phyloP scores from a whole-genome alignment of 2,797 vertebrate genomes.

The Microtus obscurus region DNA sequence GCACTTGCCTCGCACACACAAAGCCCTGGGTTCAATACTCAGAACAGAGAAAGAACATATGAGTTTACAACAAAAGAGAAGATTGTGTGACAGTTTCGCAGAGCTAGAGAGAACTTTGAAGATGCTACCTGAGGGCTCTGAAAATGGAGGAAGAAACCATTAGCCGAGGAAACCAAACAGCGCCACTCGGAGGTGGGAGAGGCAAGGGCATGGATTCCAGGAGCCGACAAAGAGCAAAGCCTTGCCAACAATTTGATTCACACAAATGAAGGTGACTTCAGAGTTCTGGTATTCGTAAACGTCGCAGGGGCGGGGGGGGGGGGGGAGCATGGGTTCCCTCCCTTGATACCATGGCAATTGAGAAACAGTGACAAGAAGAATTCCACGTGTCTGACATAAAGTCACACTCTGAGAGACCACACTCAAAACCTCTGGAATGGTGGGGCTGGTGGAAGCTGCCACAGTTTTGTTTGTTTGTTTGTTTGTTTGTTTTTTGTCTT shows the following conservation, averaged over 20 bases:
- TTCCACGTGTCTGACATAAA: background rate
- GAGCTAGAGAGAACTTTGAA: background rate
- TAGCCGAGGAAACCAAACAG: background rate
- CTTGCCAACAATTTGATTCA: background rate
- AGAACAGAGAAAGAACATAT: background rate
- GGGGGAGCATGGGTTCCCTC: background rate
- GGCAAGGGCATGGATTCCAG: background rate
- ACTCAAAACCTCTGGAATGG: background rate
- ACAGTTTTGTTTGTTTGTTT: background rate
- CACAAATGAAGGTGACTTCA: constrained; percentile 13
- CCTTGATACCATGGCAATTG: background rate
- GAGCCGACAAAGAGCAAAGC: background rate
- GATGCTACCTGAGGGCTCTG: background rate
- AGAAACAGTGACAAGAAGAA: background rate
- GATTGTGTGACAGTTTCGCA: background rate
- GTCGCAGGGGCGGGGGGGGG: background rate
- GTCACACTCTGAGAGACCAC: background rate
- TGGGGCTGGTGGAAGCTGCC: background rate
- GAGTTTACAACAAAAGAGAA: background rate
- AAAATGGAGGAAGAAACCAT: background rate
- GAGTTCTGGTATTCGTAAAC: background rate
- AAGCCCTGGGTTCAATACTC: background rate
- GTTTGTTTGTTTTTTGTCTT: background rate
- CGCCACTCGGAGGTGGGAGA: background rate
- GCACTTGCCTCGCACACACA: background rate